Evolutionary conservation across 2,797 vertebrate genomes (phyloP).

Genomic region (Acanthurus lineatus): DNA sequence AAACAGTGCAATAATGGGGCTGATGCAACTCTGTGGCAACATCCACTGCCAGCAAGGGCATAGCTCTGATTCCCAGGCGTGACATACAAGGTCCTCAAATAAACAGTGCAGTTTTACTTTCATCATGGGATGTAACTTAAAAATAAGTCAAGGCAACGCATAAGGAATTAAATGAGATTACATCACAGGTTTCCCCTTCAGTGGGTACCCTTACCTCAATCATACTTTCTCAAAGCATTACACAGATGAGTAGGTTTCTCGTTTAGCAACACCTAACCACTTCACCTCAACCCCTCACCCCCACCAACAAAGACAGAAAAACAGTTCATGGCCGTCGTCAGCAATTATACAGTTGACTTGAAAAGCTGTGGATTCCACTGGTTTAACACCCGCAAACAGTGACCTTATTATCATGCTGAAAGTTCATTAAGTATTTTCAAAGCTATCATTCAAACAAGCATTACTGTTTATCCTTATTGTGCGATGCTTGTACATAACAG

Average conservation of each 20-base stretch:
- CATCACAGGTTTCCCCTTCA: not conserved
- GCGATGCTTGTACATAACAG: not conserved
- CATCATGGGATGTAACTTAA: not conserved
- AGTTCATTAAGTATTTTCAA: not conserved
- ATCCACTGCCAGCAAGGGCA: conserved; percentile 36
- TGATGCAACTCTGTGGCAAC: conserved; percentile 76
- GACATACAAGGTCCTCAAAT: not conserved
- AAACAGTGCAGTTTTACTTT: not conserved
- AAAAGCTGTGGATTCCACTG: not conserved
- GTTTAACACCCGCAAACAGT: not conserved
- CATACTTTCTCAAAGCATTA: not conserved
- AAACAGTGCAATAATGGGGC: conserved; percentile 16
- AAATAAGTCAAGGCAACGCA: not conserved
- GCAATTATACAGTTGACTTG: not conserved
- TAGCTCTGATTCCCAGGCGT: not conserved
- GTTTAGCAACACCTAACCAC: no score
- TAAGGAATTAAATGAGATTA: not conserved
- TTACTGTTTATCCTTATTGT: fast-evolving
- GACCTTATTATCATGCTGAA: fast-evolving
- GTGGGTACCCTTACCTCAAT: no score
- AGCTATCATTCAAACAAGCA: not conserved
- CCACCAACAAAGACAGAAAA: no score
- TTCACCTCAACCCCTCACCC: not conserved
- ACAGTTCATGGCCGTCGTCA: fast-evolving
- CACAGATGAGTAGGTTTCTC: not conserved